Conservation (phyloP, 2,113 vertebrate genomes). For the Elaphurus davidianus region DNA sequence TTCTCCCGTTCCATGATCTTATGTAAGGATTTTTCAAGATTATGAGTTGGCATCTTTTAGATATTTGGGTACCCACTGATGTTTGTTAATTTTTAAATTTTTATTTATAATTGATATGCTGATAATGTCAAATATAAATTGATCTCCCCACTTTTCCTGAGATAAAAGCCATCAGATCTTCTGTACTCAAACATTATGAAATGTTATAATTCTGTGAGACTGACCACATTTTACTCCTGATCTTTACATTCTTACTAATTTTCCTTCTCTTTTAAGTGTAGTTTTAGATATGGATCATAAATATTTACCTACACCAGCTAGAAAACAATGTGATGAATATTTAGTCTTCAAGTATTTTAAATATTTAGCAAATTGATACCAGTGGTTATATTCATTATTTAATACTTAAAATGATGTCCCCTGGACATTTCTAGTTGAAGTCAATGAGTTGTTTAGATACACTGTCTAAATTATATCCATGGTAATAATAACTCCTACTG, state of each 20-base stretch:
- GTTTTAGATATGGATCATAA: not conserved
- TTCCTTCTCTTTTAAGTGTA: not conserved
- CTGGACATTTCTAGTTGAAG: not conserved
- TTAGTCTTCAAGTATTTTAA: not conserved
- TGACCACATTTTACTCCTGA: not conserved
- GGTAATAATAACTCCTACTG: not conserved
- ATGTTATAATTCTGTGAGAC: not conserved
- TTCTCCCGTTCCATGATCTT: not conserved
- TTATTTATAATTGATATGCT: not conserved
- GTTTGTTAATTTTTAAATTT: not conserved
- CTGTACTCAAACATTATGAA: not conserved
- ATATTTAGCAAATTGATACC: not conserved
- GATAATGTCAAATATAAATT: not conserved
- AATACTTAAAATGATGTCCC: conserved; percentile 11
- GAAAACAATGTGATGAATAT: conserved; percentile 7
- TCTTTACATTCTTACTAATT: not conserved
- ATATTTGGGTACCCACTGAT: not conserved
- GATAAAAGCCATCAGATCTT: not conserved
- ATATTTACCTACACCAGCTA: not conserved
- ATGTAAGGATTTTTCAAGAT: not conserved
- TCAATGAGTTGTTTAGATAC: not conserved
- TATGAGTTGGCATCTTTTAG: not conserved
- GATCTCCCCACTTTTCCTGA: not conserved
- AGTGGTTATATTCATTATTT: not conserved
- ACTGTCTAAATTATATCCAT: not conserved